Conservation (phyloP, 2,113 vertebrate genomes). For the Mirounga angustirostris region DNA sequence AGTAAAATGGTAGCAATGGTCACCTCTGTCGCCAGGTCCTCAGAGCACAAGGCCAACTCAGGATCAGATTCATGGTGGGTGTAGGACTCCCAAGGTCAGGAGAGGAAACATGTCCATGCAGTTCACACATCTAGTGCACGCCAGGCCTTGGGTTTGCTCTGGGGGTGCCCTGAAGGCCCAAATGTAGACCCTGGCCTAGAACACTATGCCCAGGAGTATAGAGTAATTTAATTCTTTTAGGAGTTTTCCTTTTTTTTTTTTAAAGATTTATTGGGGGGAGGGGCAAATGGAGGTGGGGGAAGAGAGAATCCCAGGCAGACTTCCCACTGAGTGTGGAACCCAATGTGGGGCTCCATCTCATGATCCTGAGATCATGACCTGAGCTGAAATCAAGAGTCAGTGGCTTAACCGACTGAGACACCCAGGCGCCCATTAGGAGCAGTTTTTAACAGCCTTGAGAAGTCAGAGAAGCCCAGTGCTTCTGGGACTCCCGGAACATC, state of each 20-base stretch:
- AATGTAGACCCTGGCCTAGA: no score
- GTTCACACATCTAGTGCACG: neutral
- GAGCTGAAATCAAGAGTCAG: no score
- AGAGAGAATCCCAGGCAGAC: neutral
- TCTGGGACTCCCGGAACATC: neutral
- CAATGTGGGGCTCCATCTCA: no score
- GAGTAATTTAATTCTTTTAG: neutral
- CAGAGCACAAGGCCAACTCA: neutral
- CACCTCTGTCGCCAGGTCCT: neutral
- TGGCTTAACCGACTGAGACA: neutral
- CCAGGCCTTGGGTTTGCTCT: neutral
- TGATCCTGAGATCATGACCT: no score
- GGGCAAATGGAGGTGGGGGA: neutral
- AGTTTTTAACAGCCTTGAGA: neutral
- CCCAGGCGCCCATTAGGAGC: neutral
- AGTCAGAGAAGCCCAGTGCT: neutral
- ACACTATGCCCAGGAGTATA: neutral
- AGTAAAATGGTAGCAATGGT: neutral
- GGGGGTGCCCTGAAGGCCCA: neutral
- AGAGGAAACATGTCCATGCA: neutral
- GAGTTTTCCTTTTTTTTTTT: neutral
- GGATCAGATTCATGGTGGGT: neutral
- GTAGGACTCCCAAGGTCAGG: no score
- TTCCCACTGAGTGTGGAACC: neutral
- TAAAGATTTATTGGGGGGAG: neutral